Evolutionary conservation across 2,797 vertebrate species (phyloP), one percentile per base, ranked within the genome.

Genomic region (Poecilia velifera): DNA sequence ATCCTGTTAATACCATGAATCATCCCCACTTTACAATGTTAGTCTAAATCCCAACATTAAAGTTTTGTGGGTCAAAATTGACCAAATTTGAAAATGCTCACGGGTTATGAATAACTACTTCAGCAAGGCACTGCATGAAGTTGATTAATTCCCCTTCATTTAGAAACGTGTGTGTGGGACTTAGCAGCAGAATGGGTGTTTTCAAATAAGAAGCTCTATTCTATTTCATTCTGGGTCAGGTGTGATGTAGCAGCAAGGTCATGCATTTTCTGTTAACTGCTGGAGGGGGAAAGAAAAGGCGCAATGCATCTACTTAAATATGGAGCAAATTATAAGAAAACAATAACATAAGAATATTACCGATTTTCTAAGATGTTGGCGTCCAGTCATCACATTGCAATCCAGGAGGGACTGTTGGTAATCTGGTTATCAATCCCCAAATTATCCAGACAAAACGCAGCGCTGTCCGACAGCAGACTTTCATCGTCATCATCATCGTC

Each of bases 401-500:
- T 75, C 82, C 76, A 84, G 12, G 75, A 82, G 3, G 36, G 68
- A 73, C 72, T 80, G 1, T 57, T 51, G 74, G 20, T 84, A 25
- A 28, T 82, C 10, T 68, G 82, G 73, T 86, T 90, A 72, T 75
- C 74, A 59, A 91, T 82, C 22, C 89, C 90, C 25, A 39, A 76
- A 57, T 92, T 86, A 41, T 88, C 90, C 0, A 74, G 82, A 77
- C 76, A 84, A 34, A 88, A 81, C 1, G 88, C 78, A 0, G 66
- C 82, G 90, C 74, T 86, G 73, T 90, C 87, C 3, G 86, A 81
- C 72, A 93, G 80, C 73, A 94, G 81, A 73, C 86, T 92, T 4
- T 94, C 89, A 34, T 36, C 31, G 31, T 62, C 59, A 0, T 62
- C 57, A n/a, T 94, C 90, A 2, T 62, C 86, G 1, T 53, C 51